These are phyloP conservation scores for Patiria miniata DNA, from an alignment of 35 echinoderm and acorn worm species.

Conservation along the genomic window DNA sequence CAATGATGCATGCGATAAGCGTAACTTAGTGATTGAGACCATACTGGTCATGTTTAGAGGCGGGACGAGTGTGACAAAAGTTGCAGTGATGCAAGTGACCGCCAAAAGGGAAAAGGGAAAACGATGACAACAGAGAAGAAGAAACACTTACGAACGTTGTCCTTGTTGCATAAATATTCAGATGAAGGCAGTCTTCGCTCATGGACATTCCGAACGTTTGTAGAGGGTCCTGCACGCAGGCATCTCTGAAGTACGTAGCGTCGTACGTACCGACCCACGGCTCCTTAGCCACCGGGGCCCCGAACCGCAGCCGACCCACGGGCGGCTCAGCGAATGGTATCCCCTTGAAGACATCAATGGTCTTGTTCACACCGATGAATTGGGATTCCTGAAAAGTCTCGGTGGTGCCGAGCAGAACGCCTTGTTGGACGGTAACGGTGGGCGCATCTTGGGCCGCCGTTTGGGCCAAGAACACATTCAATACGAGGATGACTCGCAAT, in stretches of 20 bases:
- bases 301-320: slow-evolving; percentile 56
- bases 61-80: too few species aligned
- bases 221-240: neutral
- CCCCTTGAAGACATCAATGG: slow-evolving; percentile 59
- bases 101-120: too few species aligned
- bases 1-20: too few species aligned
- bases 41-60: too few species aligned
- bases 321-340: slow-evolving; percentile 38
- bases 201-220: neutral
- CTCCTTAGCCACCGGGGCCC: slow-evolving; percentile 41
- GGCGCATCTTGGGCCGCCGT: neutral
- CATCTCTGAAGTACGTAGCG: slow-evolving; percentile 40
- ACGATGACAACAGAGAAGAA: neutral
- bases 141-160: slow-evolving; percentile 32
- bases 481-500: too few species aligned
- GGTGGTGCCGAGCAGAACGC: slow-evolving; percentile 19
- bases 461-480: neutral
- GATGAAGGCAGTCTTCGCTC: slow-evolving; percentile 86
- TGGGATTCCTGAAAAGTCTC: slow-evolving; percentile 24
- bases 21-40: too few species aligned
- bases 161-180: slow-evolving; percentile 67
- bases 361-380: slow-evolving; percentile 47
- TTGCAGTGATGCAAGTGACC: too few species aligned
- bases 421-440: slow-evolving; percentile 33
- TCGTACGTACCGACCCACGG: slow-evolving; percentile 33